Evolutionary conservation across 1,140 invertebrate species (phyloP).

Genomic region (Leptestheria dahalacensis): DNA sequence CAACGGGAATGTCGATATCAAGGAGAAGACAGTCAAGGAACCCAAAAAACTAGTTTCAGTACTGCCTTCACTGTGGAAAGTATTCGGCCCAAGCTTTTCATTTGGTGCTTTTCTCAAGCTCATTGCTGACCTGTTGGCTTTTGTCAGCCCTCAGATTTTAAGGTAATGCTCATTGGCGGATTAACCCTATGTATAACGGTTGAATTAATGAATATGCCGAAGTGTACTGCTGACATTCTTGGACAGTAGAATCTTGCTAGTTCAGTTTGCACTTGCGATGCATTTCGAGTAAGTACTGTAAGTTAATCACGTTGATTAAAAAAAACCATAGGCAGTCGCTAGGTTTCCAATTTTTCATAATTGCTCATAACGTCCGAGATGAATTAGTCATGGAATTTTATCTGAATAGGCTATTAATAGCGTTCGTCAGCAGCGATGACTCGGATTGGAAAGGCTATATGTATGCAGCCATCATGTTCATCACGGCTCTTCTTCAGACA

Average conservation of each 20-base stretch:
- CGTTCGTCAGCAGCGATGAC: slow-evolving; percentile 23
- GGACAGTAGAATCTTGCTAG: no score
- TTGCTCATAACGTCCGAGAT: not conserved
- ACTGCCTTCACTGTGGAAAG: slow-evolving; percentile 33
- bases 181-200: not conserved
- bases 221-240: no score
- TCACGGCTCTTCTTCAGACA: slow-evolving; percentile 71
- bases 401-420: slow-evolving; percentile 40
- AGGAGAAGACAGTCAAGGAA: not conserved
- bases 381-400: slow-evolving; percentile 1
- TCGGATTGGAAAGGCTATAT: slow-evolving; percentile 38
- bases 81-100: slow-evolving; percentile 69
- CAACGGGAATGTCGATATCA: not conserved
- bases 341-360: no score
- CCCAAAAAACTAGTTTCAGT: slow-evolving; percentile 26
- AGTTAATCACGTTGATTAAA: no score
- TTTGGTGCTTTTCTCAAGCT: slow-evolving; percentile 65
- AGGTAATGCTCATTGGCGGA: slow-evolving; percentile 30
- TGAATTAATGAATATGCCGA: no score
- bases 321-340: no score
- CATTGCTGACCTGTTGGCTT: slow-evolving; percentile 69
- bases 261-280: no score
- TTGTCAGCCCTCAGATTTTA: slow-evolving; percentile 67
- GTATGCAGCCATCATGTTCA: slow-evolving; percentile 44
- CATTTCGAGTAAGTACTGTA: no score